A percentile compares a stretch with the other conserved stretches of the same genome.
Conservation (phyloP, 2,797 vertebrate species). For the Neoniphon sammara region DNA sequence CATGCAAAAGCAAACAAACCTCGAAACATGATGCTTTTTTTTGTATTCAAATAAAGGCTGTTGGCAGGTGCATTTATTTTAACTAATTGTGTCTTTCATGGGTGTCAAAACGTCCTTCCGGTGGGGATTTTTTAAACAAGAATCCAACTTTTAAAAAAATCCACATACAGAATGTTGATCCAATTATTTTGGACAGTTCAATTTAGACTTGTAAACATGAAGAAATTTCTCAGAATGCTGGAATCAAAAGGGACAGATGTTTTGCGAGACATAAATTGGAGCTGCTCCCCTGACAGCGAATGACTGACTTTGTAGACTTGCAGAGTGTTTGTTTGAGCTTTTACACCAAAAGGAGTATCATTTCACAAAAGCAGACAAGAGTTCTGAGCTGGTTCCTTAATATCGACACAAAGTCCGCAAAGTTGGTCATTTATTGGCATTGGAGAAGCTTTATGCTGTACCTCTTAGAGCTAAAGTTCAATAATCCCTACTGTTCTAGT, state of each 20-base stretch:
- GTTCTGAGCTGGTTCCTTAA: conserved; percentile 1
- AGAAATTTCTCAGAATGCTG: conserved; percentile 16
- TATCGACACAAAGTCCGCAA: background rate
- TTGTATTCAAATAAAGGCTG: background rate
- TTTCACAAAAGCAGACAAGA: conserved; percentile 11
- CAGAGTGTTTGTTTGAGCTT: conserved; percentile 6
- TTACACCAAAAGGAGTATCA: background rate
- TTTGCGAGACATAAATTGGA: conserved; percentile 18
- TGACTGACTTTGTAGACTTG: background rate
- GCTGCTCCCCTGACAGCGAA: conserved; percentile 4
- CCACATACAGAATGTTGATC: background rate
- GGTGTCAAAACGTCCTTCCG: background rate
- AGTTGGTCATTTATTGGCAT: conserved; percentile 17
- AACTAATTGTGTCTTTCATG: conserved; percentile 1
- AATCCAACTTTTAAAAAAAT: conserved; percentile 20
- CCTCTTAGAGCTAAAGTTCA: background rate
- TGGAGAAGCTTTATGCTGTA: background rate
- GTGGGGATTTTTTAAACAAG: background rate
- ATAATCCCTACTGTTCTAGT: background rate
- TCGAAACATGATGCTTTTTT: background rate
- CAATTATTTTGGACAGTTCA: conserved; percentile 13
- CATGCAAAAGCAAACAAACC: background rate
- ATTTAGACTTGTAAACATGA: conserved; percentile 20
- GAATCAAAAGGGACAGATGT: conserved; percentile 33
- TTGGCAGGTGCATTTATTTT: conserved; percentile 9